Percentiles rank a stretch among this genome's conserved stretches.
Evolutionary conservation across 1,140 invertebrate genomes (phyloP).

Genomic region (Trichonephila clavata): DNA sequence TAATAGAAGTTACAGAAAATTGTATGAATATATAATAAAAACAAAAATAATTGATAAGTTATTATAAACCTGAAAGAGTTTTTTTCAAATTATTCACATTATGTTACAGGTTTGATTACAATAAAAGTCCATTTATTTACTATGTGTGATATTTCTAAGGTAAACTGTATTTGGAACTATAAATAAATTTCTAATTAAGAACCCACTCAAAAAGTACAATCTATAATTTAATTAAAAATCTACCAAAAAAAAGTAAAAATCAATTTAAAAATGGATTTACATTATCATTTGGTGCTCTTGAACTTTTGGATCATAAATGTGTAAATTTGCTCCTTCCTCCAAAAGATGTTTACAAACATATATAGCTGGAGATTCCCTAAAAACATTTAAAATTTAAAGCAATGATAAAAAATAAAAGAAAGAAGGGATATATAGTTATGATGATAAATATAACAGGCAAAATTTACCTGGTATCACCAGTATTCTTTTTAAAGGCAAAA

Average conservation of each 20-base stretch:
- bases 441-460: neutral
- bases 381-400: constrained; percentile 58
- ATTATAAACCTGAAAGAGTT: too few species aligned
- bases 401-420: neutral
- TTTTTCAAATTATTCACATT: too few species aligned
- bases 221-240: neutral
- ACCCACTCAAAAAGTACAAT: neutral
- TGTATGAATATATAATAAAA: too few species aligned
- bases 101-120: too few species aligned
- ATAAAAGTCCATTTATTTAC: too few species aligned
- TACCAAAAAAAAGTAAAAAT: too few species aligned
- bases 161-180: neutral
- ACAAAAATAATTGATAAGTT: too few species aligned
- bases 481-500: constrained; percentile 99
- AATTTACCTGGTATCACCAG: constrained; percentile 91
- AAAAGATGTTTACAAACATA: constrained; percentile 94
- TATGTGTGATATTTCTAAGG: too few species aligned
- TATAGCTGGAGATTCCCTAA: constrained; percentile 96
- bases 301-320: constrained; percentile 99
- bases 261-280: constrained; percentile 53
- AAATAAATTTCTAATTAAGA: neutral
- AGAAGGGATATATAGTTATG: neutral
- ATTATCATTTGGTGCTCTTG: constrained; percentile 79
- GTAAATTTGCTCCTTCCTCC: constrained; percentile 96
- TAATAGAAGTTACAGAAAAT: too few species aligned